Percentiles rank a stretch among this genome's conserved stretches.
These are phyloP conservation scores for Tetragnatha montana DNA, from an alignment of 2,888 invertebrate genomes.

Conservation along the genomic window DNA sequence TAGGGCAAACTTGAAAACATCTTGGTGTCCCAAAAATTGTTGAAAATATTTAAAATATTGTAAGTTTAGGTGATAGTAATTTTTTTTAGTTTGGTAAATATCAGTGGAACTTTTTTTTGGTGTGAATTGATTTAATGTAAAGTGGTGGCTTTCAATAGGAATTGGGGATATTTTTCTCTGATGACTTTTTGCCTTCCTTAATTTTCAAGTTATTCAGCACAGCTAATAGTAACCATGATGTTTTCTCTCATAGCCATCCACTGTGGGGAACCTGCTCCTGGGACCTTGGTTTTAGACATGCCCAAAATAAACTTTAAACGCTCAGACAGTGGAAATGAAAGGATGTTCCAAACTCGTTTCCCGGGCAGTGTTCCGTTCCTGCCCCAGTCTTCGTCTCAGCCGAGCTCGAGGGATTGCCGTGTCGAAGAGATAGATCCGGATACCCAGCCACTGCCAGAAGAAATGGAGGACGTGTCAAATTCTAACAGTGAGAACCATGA, in stretches of 20 bases:
- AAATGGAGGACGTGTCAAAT: slow-evolving; percentile 33
- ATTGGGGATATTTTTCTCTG: too few species aligned
- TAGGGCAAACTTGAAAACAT: too few species aligned
- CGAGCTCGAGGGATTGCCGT: slow-evolving; percentile 37
- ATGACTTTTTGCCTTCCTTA: too few species aligned
- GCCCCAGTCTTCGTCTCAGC: slow-evolving; percentile 51
- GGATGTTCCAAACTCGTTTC: slow-evolving; percentile 61
- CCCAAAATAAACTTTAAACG: slow-evolving; percentile 69
- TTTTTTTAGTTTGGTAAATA: too few species aligned
- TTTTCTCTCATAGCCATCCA: slow-evolving; percentile 46
- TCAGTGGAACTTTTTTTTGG: too few species aligned
- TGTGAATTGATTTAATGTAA: too few species aligned
- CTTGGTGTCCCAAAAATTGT: too few species aligned
- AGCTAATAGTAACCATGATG: background rate
- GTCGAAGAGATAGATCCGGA: slow-evolving; percentile 66
- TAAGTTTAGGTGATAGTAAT: too few species aligned
- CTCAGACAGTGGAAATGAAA: slow-evolving; percentile 57
- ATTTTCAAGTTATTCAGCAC: too few species aligned
- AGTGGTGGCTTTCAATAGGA: too few species aligned
- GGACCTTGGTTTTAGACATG: slow-evolving; percentile 63
- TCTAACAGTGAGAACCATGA: slow-evolving; percentile 37
- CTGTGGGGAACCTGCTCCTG: slow-evolving; percentile 56
- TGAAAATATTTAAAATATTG: too few species aligned
- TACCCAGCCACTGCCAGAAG: slow-evolving; percentile 32
- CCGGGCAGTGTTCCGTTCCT: slow-evolving; percentile 58